Conservation (phyloP, 30 jellyfish, hydroid and myxozoan genomes). For the Pseudorhiza aurosa region DNA sequence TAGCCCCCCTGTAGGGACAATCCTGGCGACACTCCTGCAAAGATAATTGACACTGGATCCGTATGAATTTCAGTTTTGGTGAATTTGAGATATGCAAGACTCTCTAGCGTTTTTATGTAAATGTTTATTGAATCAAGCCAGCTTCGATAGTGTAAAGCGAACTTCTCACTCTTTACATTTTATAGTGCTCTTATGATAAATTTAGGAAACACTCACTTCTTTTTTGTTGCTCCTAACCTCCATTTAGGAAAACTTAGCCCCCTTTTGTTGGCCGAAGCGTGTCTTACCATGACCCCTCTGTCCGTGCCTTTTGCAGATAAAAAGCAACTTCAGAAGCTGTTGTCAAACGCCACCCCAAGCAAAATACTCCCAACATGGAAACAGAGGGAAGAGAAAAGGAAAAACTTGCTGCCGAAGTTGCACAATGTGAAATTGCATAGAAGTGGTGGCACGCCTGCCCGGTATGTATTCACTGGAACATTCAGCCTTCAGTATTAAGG, state of each 20-base stretch:
- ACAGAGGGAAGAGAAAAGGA: constrained; percentile 65
- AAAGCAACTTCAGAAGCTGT: constrained; percentile 68
- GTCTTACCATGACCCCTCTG: neutral
- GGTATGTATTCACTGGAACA: constrained; percentile 50
- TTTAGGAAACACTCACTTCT: too few relatives aligned
- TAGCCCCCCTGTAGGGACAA: too few relatives aligned
- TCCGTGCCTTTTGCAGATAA: constrained; percentile 49
- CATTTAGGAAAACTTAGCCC: neutral
- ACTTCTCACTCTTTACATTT: neutral
- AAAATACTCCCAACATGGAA: constrained; percentile 65
- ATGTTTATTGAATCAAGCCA: neutral
- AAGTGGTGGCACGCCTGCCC: constrained; percentile 72
- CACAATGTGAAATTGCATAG: constrained; percentile 72
- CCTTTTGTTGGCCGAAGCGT: neutral
- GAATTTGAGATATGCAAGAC: too few relatives aligned
- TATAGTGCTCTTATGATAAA: neutral
- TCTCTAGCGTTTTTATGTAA: too few relatives aligned
- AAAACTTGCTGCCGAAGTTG: constrained; percentile 70
- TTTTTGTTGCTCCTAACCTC: neutral
- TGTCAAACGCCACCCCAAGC: constrained; percentile 68
- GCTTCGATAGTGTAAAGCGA: neutral
- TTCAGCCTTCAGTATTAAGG: too few relatives aligned
- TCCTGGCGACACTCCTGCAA: too few relatives aligned
- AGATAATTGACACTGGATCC: too few relatives aligned
- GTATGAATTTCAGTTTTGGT: too few relatives aligned